phyloP scores from a whole-genome alignment of 2,888 invertebrate species.

The Pristionchus fissidentatus region DNA sequence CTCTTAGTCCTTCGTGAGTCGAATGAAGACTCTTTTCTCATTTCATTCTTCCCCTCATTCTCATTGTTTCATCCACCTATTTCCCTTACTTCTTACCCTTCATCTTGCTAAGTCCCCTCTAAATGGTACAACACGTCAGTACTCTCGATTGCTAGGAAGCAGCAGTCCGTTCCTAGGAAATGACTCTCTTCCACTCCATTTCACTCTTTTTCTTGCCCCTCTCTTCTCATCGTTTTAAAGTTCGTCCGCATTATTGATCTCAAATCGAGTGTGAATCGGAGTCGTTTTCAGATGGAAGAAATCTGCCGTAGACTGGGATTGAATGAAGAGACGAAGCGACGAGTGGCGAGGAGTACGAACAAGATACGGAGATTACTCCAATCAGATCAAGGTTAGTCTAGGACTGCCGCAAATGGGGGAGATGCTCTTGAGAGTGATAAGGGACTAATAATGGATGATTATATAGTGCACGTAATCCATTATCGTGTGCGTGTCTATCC shows the following conservation, averaged over 20 bases:
- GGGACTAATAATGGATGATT: neutral
- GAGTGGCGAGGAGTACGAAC: conserved; percentile 20
- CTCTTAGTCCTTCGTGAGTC: neutral
- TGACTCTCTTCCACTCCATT: conserved; percentile 22
- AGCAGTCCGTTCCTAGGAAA: neutral
- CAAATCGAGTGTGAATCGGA: too few species aligned
- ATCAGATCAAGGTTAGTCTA: conserved; percentile 26
- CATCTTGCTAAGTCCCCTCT: neutral
- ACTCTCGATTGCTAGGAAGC: neutral
- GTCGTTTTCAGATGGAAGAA: conserved; percentile 40
- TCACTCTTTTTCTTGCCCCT: too few species aligned
- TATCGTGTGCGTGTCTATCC: neutral
- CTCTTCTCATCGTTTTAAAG: conserved; percentile 1
- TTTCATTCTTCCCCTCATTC: conserved; percentile 12
- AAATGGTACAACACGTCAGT: neutral
- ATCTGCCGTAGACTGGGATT: conserved; percentile 39
- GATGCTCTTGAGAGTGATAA: neutral
- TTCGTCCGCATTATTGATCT: neutral
- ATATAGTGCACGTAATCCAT: neutral
- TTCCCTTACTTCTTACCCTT: neutral
- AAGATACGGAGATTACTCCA: conserved; percentile 25
- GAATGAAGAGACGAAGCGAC: conserved; percentile 30
- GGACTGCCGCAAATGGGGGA: neutral
- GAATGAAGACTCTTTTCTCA: neutral
- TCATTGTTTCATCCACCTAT: neutral